Evolutionary conservation across 2,888 invertebrate species (phyloP), one percentile per base, ranked within the genome.

Genomic region (Nebria salina): DNA sequence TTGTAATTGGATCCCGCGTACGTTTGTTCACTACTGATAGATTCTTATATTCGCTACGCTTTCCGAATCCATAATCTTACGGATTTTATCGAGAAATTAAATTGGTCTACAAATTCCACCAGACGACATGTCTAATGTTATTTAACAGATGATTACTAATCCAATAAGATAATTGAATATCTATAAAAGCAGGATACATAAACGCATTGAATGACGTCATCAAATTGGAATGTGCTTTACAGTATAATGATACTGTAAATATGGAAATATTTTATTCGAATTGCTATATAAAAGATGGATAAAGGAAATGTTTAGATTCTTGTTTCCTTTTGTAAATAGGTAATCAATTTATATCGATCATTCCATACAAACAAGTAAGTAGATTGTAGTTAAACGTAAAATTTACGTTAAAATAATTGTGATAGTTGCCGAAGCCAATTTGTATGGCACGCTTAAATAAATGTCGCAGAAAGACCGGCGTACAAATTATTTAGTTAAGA

Each of bases 1-100:
- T 76, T 72, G 81, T 81, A 81, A 81, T 81, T 81, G 81, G 81
- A 43, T 75, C 75, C 75, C 54, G 54, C 13, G 65, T 80, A 75
- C 72, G 64, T 72, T 43, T 68, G 74, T 66, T 78, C 72, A 73
- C 74, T 79, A 79, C 79, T 54, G 54, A 54, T 54, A 54, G 54
- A 54, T 54, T 54, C 54, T 54, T 54, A 54, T 54, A 54, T 54
- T 54, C 54, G 6, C 54, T 54, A 54, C 54, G 54, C 54, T 54
- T 54, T 54, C 54, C 8, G 54, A 54, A 54, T 54, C 54, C 54
- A 54, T 54, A 54, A 54, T 54, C 54, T 8, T 13, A 13, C 2
- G 54, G 54, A 54, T 54, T 54, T 54, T 54, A 54, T 54, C 54
- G 54, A 13, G 11, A 54, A 54, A 54, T 54, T 54, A 11, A 54